phyloP scores from a whole-genome alignment of 2,888 invertebrate species.

The Thera britannica region DNA sequence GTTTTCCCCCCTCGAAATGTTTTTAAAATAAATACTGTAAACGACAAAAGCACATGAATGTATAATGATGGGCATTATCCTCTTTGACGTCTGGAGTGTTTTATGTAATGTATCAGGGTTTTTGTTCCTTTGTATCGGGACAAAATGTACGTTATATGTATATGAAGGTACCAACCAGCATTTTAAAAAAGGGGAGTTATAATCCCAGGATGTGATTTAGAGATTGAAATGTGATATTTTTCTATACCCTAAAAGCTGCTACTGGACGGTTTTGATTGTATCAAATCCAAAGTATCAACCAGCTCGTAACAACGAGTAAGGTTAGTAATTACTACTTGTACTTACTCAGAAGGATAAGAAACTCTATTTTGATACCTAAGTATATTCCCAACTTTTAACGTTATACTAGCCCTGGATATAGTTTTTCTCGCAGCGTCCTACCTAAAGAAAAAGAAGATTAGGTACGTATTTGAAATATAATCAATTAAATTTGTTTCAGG shows the following conservation, averaged over 20 bases:
- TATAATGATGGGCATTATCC: constrained; percentile 84
- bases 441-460: too few relatives aligned
- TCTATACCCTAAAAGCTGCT: constrained; percentile 66
- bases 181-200: constrained; percentile 69
- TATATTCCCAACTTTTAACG: too few relatives aligned
- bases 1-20: constrained; percentile 77
- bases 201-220: constrained; percentile 73
- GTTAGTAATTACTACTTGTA: not conserved
- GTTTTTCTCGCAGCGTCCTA: too few relatives aligned
- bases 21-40: constrained; percentile 84
- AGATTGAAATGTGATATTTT: constrained; percentile 79
- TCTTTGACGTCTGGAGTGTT: constrained; percentile 80
- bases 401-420: too few relatives aligned
- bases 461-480: too few relatives aligned
- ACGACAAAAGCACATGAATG: constrained; percentile 82
- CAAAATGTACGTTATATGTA: constrained; percentile 65
- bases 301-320: not conserved
- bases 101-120: constrained; percentile 77
- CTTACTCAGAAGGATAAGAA: too few relatives aligned
- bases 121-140: constrained; percentile 80
- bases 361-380: too few relatives aligned
- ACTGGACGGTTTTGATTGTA: constrained; percentile 49
- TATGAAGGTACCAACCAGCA: constrained; percentile 45
- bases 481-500: too few relatives aligned
- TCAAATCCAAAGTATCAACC: not conserved